phyloP scores from a whole-genome alignment of 2,113 vertebrate genomes.

The Ciconia stormi region DNA sequence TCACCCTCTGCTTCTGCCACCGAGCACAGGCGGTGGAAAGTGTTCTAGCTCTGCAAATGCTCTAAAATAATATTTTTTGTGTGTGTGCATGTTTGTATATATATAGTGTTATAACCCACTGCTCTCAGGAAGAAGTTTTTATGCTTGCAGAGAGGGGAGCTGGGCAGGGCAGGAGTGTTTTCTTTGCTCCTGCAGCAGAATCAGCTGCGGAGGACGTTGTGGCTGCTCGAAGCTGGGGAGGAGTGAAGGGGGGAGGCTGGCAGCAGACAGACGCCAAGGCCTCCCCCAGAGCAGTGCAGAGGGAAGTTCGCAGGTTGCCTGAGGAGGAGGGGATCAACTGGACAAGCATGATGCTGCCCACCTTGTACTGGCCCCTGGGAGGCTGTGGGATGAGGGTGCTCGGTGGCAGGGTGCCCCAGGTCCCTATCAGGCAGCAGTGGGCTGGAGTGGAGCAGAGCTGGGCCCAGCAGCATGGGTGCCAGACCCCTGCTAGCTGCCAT shows the following conservation, averaged over 20 bases:
- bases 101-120: not conserved
- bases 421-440: not conserved
- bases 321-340: not conserved
- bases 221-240: not conserved
- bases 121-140: not conserved
- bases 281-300: not conserved
- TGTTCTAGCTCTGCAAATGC: not conserved
- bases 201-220: not conserved
- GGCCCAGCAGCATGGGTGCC: too few species aligned
- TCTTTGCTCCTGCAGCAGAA: not conserved
- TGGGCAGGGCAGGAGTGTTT: not conserved
- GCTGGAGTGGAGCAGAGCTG: not conserved
- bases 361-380: not conserved
- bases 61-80: not conserved
- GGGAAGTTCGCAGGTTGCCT: accelerated
- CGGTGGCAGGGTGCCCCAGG: not conserved
- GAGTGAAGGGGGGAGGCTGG: not conserved
- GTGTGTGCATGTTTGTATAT: not conserved
- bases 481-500: not conserved
- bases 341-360: not conserved
- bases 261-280: not conserved
- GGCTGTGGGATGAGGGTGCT: not conserved
- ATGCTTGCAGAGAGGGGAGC: not conserved
- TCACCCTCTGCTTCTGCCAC: not conserved
- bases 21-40: not conserved